phyloP scores from a whole-genome alignment of 1,140 invertebrate genomes.

The Drosophila kohkoa region DNA sequence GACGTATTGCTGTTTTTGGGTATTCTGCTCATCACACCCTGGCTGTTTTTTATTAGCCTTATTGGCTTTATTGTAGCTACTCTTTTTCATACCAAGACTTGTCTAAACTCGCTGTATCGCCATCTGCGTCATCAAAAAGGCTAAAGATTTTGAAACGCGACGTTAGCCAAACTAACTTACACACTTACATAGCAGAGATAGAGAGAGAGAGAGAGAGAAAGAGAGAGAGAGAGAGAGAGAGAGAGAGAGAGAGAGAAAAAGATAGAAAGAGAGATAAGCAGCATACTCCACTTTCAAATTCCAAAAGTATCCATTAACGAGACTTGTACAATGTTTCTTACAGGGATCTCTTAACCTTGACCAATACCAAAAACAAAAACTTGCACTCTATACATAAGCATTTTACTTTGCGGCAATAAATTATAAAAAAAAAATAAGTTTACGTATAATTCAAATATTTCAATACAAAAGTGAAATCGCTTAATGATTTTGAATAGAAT shows the following conservation, averaged over 20 bases:
- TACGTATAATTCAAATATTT: not conserved
- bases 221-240: too few species aligned
- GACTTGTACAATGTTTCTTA: conserved; percentile 22
- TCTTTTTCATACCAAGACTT: conserved; percentile 17
- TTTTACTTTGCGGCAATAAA: conserved; percentile 38
- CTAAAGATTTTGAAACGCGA: not conserved
- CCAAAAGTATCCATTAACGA: conserved; percentile 12
- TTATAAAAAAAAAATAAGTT: conserved; percentile 3
- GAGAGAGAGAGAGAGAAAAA: too few species aligned
- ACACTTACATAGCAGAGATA: not conserved
- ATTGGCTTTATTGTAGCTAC: conserved; percentile 52
- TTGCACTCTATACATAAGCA: conserved; percentile 15
- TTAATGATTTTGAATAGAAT: too few species aligned
- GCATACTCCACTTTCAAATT: conserved; percentile 30
- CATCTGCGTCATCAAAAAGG: not conserved
- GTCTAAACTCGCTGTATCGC: not conserved
- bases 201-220: not conserved
- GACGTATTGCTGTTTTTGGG: conserved; percentile 56
- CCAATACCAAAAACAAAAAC: not conserved
- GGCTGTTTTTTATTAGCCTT: conserved; percentile 60
- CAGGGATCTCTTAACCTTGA: not conserved
- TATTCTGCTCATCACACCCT: conserved; percentile 55
- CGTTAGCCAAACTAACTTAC: too few species aligned
- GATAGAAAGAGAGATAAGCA: not conserved
- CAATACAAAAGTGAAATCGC: not conserved